Conservation (phyloP, 2,113 vertebrate species). For the Hemicordylus capensis region DNA sequence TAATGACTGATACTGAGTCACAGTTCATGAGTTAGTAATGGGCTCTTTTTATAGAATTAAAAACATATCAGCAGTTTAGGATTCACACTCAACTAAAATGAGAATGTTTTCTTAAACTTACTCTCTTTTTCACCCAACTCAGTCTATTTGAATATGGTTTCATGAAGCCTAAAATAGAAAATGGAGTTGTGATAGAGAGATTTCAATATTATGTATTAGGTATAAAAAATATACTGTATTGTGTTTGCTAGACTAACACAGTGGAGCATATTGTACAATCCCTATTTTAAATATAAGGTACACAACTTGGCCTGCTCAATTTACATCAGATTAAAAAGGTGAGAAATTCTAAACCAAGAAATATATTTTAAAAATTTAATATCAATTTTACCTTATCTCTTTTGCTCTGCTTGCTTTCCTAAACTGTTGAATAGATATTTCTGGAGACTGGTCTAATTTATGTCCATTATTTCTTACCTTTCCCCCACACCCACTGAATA, state of each 20-base stretch:
- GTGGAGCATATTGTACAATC: background rate
- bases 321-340: background rate
- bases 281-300: background rate
- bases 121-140: background rate
- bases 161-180: background rate
- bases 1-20: background rate
- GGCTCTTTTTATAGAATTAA: constrained; percentile 16
- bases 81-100: background rate
- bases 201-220: background rate
- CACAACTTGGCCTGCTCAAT: background rate
- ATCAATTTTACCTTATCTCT: background rate
- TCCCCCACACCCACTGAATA: too few relatives aligned
- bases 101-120: background rate
- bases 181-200: background rate
- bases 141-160: background rate
- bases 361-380: background rate
- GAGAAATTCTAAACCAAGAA: background rate
- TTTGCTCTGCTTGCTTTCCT: background rate
- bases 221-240: background rate
- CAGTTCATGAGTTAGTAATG: background rate
- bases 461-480: too few relatives aligned
- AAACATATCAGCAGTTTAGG: background rate
- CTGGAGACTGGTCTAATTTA: background rate
- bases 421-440: background rate
- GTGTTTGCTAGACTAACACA: background rate